Conservation (phyloP, 64 coral and sea anemone species). For the Pocillopora verrucosa region DNA sequence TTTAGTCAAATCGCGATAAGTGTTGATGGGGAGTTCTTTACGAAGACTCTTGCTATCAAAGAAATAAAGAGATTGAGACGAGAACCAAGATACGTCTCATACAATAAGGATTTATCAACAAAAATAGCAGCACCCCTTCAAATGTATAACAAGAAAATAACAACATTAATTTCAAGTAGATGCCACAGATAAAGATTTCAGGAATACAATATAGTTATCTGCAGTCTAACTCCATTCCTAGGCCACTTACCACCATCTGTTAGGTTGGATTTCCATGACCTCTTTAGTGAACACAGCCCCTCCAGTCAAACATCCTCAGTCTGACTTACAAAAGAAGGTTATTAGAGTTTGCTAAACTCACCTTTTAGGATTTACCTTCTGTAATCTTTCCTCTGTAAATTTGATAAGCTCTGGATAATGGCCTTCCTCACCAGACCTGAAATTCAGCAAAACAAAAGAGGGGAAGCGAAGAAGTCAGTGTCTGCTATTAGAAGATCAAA, state of each 20-base stretch:
- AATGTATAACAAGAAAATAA: no score
- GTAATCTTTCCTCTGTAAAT: slow-evolving; percentile 84
- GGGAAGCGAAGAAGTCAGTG: background rate
- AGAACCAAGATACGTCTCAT: no score
- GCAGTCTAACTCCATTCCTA: no score
- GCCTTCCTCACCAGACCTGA: slow-evolving; percentile 87
- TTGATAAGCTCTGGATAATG: slow-evolving; percentile 80
- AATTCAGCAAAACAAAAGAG: slow-evolving; percentile 17
- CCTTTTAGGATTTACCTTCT: slow-evolving; percentile 85
- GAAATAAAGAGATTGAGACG: background rate
- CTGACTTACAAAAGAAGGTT: no score
- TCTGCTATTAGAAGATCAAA: background rate
- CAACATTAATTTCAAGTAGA: no score
- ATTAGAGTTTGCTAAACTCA: background rate
- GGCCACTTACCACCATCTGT: background rate
- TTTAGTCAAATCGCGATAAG: slow-evolving; percentile 72
- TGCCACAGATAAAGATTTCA: no score
- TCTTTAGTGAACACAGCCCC: no score
- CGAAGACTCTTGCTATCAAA: slow-evolving; percentile 62
- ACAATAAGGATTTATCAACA: no score
- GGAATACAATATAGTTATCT: no score
- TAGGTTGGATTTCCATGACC: no score
- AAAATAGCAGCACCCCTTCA: no score
- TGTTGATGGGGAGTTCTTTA: slow-evolving; percentile 77
- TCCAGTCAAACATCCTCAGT: no score